Percentiles rank a stretch among this genome's conserved stretches.
Evolutionary conservation across 2,797 vertebrate genomes (phyloP).

Genomic region (Pipistrellus pygmaeus): DNA sequence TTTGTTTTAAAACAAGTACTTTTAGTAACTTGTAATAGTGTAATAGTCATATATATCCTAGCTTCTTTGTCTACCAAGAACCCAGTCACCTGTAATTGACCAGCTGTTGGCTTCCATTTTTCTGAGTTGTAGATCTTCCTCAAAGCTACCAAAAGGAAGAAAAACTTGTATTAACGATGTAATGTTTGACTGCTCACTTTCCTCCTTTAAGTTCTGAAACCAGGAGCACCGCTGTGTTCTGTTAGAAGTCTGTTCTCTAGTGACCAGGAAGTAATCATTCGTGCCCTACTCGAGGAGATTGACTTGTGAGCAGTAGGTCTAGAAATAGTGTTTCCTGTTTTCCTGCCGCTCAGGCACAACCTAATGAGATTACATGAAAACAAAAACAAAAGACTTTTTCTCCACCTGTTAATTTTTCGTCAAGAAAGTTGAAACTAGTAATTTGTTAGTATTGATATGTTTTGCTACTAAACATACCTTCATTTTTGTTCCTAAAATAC

Average conservation of each 20-base stretch:
- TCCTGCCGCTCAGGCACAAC: slow-evolving; percentile 80
- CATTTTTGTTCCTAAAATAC: background rate
- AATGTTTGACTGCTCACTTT: background rate
- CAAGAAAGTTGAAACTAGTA: slow-evolving; percentile 79
- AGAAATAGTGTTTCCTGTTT: slow-evolving; percentile 76
- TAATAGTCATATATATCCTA: background rate
- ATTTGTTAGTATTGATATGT: slow-evolving; percentile 1
- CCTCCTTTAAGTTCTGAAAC: background rate
- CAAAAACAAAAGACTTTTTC: slow-evolving; percentile 78
- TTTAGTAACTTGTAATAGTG: background rate
- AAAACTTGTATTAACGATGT: background rate
- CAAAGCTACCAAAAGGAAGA: background rate
- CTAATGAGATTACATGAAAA: slow-evolving; percentile 75
- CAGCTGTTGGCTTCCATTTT: background rate
- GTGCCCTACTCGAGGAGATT: background rate
- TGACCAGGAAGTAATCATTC: background rate
- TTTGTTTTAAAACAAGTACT: background rate
- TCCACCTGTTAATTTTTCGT: slow-evolving; percentile 81
- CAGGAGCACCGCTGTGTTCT: background rate
- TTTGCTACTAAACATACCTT: background rate
- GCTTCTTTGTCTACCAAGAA: background rate
- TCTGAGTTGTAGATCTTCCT: background rate
- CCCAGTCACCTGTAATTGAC: background rate
- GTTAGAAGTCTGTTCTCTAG: background rate
- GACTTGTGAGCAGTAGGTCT: slow-evolving; percentile 54